Evolutionary conservation across 2,797 vertebrate genomes (phyloP).

Genomic region (Falco peregrinus): DNA sequence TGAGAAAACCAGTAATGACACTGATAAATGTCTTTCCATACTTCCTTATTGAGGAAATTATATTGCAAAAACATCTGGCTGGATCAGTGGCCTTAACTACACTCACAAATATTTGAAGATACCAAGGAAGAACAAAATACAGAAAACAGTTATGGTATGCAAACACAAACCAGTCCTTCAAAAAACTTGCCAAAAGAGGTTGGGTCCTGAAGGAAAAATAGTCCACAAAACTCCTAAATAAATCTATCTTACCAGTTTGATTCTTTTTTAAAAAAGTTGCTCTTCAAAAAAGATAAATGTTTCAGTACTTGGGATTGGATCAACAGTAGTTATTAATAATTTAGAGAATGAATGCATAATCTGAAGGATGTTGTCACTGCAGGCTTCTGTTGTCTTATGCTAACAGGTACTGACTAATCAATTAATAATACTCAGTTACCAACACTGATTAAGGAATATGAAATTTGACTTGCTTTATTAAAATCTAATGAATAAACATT

Average conservation of each 20-base stretch:
- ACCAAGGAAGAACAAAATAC: not conserved
- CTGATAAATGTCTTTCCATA: not conserved
- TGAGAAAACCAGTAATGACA: not conserved
- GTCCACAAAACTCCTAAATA: not conserved
- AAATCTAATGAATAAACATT: conserved; percentile 19
- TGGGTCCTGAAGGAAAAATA: not conserved
- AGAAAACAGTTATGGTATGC: not conserved
- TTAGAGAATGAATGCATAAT: not conserved
- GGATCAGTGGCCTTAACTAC: not conserved
- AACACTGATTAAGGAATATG: not conserved
- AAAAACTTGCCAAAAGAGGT: not conserved
- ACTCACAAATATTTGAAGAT: not conserved
- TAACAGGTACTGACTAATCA: not conserved
- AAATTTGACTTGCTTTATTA: conserved; percentile 13
- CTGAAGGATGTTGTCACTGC: not conserved
- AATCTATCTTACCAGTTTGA: not conserved
- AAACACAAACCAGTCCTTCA: not conserved
- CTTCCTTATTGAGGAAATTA: conserved; percentile 4
- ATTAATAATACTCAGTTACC: conserved; percentile 10
- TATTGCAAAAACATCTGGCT: not conserved
- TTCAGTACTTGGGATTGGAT: not conserved
- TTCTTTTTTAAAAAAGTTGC: not conserved
- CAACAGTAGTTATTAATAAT: conserved; percentile 8
- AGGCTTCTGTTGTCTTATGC: not conserved
- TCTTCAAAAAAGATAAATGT: not conserved